Evolutionary conservation across 2,888 invertebrate genomes (phyloP).

Genomic region (Sinodicranocentrus sp.): DNA sequence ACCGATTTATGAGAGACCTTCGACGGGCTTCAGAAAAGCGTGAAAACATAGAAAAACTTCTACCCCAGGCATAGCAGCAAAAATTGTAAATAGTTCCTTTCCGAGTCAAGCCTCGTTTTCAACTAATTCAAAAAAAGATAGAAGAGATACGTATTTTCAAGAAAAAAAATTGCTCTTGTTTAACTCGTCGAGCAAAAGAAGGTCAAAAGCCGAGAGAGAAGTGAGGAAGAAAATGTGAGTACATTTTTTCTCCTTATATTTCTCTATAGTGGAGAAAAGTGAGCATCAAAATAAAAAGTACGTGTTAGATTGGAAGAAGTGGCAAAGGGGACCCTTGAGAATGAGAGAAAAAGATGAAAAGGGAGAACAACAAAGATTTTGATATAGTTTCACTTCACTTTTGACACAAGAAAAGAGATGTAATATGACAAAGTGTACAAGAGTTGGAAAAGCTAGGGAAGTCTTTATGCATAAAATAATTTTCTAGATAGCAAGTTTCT

Average conservation of each 20-base stretch:
- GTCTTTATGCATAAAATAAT: too few relatives aligned
- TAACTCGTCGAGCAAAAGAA: background rate
- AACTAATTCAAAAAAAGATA: conserved; percentile 21
- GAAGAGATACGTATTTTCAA: background rate
- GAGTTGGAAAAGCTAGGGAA: too few relatives aligned
- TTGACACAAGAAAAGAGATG: too few relatives aligned
- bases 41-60: background rate
- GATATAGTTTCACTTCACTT: background rate
- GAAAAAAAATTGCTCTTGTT: conserved; percentile 17
- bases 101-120: conserved; percentile 69
- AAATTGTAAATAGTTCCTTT: too few relatives aligned
- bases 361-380: background rate
- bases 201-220: conserved; percentile 14
- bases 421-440: too few relatives aligned
- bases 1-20: conserved; percentile 52
- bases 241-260: background rate
- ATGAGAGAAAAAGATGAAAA: background rate
- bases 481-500: too few relatives aligned
- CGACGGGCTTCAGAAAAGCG: background rate
- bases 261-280: too few relatives aligned
- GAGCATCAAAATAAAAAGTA: background rate
- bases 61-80: too few relatives aligned
- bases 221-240: background rate
- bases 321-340: conserved; percentile 10
- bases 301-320: background rate